Evolutionary conservation across 2,888 invertebrate species (phyloP).

Genomic region (Notodonta ziczac): DNA sequence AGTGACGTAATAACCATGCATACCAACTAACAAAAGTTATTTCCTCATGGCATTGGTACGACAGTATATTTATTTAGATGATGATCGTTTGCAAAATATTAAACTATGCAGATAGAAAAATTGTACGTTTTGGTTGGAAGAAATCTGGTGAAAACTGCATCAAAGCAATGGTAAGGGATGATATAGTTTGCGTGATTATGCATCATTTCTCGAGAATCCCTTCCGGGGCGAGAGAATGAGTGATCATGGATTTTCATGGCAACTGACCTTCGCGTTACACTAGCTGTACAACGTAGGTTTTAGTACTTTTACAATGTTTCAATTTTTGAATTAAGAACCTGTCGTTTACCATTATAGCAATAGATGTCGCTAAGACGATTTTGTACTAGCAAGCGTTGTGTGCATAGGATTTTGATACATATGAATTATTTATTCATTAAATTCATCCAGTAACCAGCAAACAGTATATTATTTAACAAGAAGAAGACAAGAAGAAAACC

Average conservation of each 20-base stretch:
- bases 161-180: slow-evolving; percentile 20
- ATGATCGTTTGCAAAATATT: slow-evolving; percentile 39
- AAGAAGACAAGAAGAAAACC: no score
- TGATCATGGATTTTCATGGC: slow-evolving; percentile 73
- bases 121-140: slow-evolving; percentile 49
- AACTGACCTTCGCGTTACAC: slow-evolving; percentile 66
- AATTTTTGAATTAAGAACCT: no score
- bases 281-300: no score
- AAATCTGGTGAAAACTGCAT: slow-evolving; percentile 47
- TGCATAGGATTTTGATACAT: no score
- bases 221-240: slow-evolving; percentile 51
- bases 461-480: no score
- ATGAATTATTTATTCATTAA: no score
- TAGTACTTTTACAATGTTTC: no score
- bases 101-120: slow-evolving; percentile 39
- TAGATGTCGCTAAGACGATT: no score
- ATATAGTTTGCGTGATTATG: slow-evolving; percentile 28
- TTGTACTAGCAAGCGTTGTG: no score
- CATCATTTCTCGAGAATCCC: slow-evolving; percentile 49
- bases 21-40: slow-evolving; percentile 33
- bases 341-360: no score
- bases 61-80: slow-evolving; percentile 46
- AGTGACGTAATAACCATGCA: slow-evolving; percentile 39
- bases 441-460: no score
- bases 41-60: slow-evolving; percentile 42